Conservation (phyloP, 2,888 invertebrate species). For the Amiota mariae region DNA sequence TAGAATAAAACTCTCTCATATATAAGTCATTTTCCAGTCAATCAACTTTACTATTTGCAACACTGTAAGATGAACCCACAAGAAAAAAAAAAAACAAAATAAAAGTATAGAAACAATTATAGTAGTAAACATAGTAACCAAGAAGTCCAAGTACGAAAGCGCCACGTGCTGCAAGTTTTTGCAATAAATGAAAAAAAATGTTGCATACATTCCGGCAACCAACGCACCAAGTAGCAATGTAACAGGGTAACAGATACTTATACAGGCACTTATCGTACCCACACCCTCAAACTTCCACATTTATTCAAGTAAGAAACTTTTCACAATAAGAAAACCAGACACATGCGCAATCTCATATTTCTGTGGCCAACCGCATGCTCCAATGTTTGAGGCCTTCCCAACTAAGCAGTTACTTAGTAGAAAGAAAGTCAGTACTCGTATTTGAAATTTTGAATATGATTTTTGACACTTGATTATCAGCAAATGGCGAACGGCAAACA, state of each 20-base stretch:
- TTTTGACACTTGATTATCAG: conserved; percentile 67
- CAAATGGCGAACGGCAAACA: conserved; percentile 30
- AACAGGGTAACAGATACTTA: not conserved
- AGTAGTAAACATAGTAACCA: conserved; percentile 18
- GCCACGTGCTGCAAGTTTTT: conserved; percentile 19
- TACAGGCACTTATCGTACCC: no score
- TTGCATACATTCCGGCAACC: conserved; percentile 40
- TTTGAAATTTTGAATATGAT: conserved; percentile 65
- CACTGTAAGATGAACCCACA: no score
- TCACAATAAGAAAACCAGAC: conserved; percentile 49
- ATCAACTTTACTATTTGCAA: no score
- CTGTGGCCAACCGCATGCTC: conserved; percentile 27
- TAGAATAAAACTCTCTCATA: no score
- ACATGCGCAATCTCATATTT: conserved; percentile 55
- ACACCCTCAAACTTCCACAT: no score
- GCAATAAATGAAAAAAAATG: conserved; percentile 8
- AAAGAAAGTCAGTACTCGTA: conserved; percentile 30
- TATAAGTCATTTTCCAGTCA: no score
- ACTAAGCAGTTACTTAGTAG: not conserved
- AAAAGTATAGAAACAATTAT: not conserved
- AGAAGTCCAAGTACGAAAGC: not conserved
- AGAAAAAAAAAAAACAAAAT: not conserved
- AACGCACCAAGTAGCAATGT: conserved; percentile 33
- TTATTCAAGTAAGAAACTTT: conserved; percentile 38
- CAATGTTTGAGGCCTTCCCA: not conserved